phyloP scores from a whole-genome alignment of 2,113 vertebrate genomes.

The Origma solitaria region DNA sequence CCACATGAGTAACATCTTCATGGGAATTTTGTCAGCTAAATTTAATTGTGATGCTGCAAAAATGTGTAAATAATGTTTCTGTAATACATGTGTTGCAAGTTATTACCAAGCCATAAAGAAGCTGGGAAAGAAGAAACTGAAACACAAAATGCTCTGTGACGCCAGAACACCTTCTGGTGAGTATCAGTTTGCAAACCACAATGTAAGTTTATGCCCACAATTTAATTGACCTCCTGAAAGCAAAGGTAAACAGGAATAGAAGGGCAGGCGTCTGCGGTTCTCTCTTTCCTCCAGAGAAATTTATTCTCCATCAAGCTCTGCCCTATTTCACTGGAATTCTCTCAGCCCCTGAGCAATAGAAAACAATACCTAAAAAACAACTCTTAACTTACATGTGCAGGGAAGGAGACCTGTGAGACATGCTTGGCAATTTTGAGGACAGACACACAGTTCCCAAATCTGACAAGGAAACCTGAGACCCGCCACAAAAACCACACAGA shows the following conservation, averaged over 20 bases:
- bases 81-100: slow-evolving; percentile 24
- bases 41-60: not conserved
- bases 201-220: slow-evolving; percentile 46
- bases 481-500: not conserved
- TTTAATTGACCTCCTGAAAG: slow-evolving; percentile 49
- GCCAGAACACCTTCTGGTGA: slow-evolving; percentile 41
- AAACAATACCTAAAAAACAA: not conserved
- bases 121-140: slow-evolving; percentile 1
- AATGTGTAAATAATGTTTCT: not conserved
- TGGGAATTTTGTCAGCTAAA: not conserved
- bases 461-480: not conserved
- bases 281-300: slow-evolving; percentile 21
- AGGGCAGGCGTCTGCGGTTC: not conserved
- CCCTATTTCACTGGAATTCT: not conserved
- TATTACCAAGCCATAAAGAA: not conserved
- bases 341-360: not conserved
- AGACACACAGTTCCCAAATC: not conserved
- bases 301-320: not conserved
- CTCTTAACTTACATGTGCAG: not conserved
- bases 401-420: not conserved
- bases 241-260: slow-evolving; percentile 52
- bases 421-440: not conserved
- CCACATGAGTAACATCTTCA: not conserved
- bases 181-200: slow-evolving; percentile 43
- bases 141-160: slow-evolving; percentile 26